Conservation (phyloP, 1,140 invertebrate species). For the Papilio polytes region DNA sequence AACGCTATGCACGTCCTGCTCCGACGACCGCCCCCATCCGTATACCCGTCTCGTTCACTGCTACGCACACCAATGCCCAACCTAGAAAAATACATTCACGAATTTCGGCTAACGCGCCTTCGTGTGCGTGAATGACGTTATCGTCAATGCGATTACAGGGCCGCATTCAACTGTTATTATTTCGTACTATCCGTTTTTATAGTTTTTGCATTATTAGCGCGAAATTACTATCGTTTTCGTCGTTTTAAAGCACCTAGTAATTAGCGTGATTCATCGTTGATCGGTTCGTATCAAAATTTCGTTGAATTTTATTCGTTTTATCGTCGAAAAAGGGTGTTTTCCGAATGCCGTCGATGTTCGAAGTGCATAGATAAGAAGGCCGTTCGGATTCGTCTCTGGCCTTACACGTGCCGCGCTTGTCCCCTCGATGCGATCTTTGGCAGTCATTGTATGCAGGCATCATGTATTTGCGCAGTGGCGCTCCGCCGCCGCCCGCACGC, state of each 20-base stretch:
- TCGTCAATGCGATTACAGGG: slow-evolving; percentile 80
- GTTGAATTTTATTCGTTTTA: neutral
- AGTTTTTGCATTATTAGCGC: slow-evolving; percentile 4
- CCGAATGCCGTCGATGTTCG: neutral
- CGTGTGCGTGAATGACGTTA: slow-evolving; percentile 82
- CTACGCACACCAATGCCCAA: slow-evolving; percentile 63
- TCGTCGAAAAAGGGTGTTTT: neutral
- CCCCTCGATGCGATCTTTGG: slow-evolving; percentile 79
- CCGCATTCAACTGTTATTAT: slow-evolving; percentile 61
- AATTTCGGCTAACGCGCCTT: slow-evolving; percentile 72
- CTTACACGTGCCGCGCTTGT: slow-evolving; percentile 79
- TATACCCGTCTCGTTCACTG: slow-evolving; percentile 57
- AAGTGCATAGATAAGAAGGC: slow-evolving; percentile 52
- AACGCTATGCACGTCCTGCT: slow-evolving; percentile 61
- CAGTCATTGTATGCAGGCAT: slow-evolving; percentile 79
- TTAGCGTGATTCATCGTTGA: neutral
- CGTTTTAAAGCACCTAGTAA: neutral
- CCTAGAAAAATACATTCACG: slow-evolving; percentile 80
- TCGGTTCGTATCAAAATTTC: slow-evolving; percentile 4
- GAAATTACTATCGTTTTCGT: neutral
- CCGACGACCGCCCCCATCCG: slow-evolving; percentile 38
- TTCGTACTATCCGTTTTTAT: slow-evolving; percentile 31
- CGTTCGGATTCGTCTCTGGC: slow-evolving; percentile 64
- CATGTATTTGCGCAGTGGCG: slow-evolving; percentile 73
- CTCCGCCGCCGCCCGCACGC: slow-evolving; percentile 17